Percentiles rank a stretch among this genome's conserved stretches.
phyloP scores from a whole-genome alignment of 2,113 vertebrate genomes.

The Perca fluviatilis region DNA sequence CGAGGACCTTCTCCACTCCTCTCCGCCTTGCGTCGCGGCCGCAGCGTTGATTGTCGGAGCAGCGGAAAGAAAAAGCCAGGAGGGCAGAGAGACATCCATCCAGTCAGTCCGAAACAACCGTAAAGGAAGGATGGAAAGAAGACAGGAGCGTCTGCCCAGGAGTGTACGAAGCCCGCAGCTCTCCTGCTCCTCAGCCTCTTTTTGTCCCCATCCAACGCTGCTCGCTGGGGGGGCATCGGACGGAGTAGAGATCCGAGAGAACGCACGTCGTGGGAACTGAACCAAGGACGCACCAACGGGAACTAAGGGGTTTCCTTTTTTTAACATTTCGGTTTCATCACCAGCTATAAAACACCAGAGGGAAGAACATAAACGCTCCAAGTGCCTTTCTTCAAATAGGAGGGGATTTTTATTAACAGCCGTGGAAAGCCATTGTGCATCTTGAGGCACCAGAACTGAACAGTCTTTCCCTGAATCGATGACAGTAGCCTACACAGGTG shows the following conservation, averaged over 20 bases:
- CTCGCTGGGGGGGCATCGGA: conserved; percentile 65
- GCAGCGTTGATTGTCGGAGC: conserved; percentile 91
- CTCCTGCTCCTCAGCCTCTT: conserved; percentile 47
- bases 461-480: conserved; percentile 60
- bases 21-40: conserved; percentile 88
- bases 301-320: conserved; percentile 60
- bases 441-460: conserved; percentile 67
- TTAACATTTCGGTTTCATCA: conserved; percentile 24
- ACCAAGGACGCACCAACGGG: conserved; percentile 76
- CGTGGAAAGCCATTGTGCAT: conserved; percentile 71
- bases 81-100: conserved; percentile 77
- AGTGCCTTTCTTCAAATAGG: conserved; percentile 47
- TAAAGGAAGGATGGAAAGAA: conserved; percentile 52
- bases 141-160: conserved; percentile 69
- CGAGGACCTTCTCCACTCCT: conserved; percentile 95
- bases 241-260: conserved; percentile 64
- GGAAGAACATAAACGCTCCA: conserved; percentile 39
- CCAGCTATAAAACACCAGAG: conserved; percentile 33
- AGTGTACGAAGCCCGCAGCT: conserved; percentile 54
- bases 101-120: conserved; percentile 62
- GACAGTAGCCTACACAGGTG: conserved; percentile 78
- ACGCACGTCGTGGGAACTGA: conserved; percentile 72
- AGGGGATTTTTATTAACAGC: conserved; percentile 50
- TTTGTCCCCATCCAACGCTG: conserved; percentile 58
- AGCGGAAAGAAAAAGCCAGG: conserved; percentile 88